Percentiles rank a stretch among this genome's conserved stretches.
These are phyloP conservation scores for Pecten maximus DNA, from an alignment of 2,888 invertebrate species.

Conservation along the genomic window DNA sequence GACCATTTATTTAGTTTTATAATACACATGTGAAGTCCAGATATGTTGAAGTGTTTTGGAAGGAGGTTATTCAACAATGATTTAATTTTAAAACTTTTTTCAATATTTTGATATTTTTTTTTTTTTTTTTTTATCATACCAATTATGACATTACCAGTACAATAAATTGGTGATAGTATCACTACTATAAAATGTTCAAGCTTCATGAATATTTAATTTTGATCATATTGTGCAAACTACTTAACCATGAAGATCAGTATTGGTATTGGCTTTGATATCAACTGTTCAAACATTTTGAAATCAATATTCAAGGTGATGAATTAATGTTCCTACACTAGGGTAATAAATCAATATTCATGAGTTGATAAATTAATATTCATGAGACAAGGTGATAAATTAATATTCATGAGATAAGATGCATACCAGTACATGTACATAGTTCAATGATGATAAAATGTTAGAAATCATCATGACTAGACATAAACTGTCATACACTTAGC, in stretches of 20 bases:
- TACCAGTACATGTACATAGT: too few relatives aligned
- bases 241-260: neutral
- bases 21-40: too few relatives aligned
- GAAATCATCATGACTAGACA: too few relatives aligned
- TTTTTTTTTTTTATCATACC: too few relatives aligned
- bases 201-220: neutral
- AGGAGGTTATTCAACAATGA: too few relatives aligned
- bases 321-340: too few relatives aligned
- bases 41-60: too few relatives aligned
- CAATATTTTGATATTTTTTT: neutral
- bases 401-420: neutral
- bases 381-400: neutral
- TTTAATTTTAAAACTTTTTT: too few relatives aligned
- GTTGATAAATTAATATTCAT: neutral
- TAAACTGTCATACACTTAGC: neutral
- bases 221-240: neutral
- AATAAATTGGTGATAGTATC: too few relatives aligned
- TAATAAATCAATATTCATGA: neutral
- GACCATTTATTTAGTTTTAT: neutral
- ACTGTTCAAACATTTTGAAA: neutral
- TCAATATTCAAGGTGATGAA: neutral
- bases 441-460: too few relatives aligned
- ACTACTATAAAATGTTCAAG: too few relatives aligned
- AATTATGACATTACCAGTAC: too few relatives aligned
- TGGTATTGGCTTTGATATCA: neutral